Base-by-base conservation (phyloP, 1,140 invertebrate species). In the Calycopis cecrops region DNA sequence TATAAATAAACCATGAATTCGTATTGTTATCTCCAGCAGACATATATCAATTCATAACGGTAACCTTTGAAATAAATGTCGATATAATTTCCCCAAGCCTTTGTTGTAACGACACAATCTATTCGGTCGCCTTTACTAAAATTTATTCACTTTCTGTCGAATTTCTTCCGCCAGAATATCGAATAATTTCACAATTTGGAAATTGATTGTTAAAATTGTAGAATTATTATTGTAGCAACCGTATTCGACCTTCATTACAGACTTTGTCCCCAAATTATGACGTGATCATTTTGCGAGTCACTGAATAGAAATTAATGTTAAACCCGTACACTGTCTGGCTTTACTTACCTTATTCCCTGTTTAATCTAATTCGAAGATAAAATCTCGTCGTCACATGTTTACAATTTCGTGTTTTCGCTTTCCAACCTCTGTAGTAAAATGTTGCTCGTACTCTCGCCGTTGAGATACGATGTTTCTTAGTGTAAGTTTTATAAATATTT, bases 161-260 rank as follows among this genome's bases (percentile, higher is more conserved):
- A 40, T 40, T 40, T 14, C n/a, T 12, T 11, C 12, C 38, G n/a
- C n/a, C 38, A 28, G 21, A 28, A 28, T 40, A n/a, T 40, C 38
- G 38, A 3, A n/a, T n/a, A 7, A 40, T 14, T 12, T 40, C 14
- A 8, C 38, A 40, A 40, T 12, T 40, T 40, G 38, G 14, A 40
- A 40, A 40, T 40, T 40, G 38, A 40, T 40, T 40, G 38, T 16
- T 40, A 40, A 40, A 40, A 38, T 38, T 38, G 11, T 14, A 40
- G 14, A n/a, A 40, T n/a, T 40, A 40, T 40, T 40, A 8, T 8
- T 14, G n/a, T 40, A 4, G n/a, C 8, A 40, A 40, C 38, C 11
- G 38, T n/a, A 12, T 1, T 28, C 11, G 10, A 14, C 9, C 38
- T 40, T 40, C 38, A 14, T 40, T 40, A 12, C 1, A 40, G 14